Evolutionary conservation across 2,113 vertebrate genomes (phyloP), one percentile per base, ranked within the genome.

Genomic region (Indri indri): DNA sequence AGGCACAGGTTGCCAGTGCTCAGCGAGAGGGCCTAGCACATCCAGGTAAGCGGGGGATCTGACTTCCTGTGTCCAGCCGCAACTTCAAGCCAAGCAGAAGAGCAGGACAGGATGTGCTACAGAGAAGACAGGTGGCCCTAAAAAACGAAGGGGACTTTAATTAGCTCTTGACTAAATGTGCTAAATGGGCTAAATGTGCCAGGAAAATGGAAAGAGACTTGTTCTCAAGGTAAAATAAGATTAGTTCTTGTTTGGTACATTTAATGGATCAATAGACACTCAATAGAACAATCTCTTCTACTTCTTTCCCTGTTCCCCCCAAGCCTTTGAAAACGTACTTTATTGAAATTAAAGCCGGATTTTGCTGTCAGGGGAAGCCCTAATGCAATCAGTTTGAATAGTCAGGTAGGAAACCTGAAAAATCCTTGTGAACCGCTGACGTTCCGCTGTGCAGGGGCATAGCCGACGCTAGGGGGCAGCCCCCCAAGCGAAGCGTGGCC

Each of bases 301-400:
- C 45, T 88, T 11, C 50, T 74, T 57, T 74, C 16, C 25, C 34
- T 54, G 7, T 59, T 14, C 52, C 40, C 47, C 27, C 12, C 52
- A 88, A 70, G 91, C n/a, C 54, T 90, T 91, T 91, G 30, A 74
- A 96, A 94, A 42, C 6, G 22, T 32, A 30, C 40, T 79, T 91
- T 83, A 94, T 52, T 71, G 61, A 71, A 94, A 89, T 94, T 32
- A 92, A 93, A 83, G 34, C 7, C 0, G 1, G 32, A 79, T 68
- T 63, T 82, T 77, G 80, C 65, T 40, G 16, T n/a, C 14, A 25
- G 37, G 45, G 13, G 22, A 70, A n/a, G 68, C 30, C 34, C 47
- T 77, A 82, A 86, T 23, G 54, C 73, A 47, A 12, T 74, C 59
- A 8, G 5, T 81, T 68, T 40, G 50, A 94, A 71, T 9, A 23